Evolutionary conservation across 2,797 vertebrate genomes (phyloP).

Genomic region (Xerus rutilus): DNA sequence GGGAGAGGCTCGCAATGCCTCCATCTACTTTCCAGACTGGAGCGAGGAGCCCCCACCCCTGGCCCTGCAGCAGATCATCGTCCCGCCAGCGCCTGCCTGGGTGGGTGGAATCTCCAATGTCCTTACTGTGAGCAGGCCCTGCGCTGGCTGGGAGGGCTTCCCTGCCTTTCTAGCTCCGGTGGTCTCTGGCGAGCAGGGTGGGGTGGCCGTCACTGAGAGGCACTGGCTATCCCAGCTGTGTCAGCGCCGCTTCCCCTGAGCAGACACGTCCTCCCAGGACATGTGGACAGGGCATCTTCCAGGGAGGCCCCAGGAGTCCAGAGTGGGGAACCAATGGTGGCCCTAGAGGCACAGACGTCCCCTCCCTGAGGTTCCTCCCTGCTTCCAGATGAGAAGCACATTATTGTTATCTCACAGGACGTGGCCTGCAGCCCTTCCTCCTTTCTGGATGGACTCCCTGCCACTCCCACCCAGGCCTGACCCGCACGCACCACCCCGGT

Average conservation of each 20-base stretch:
- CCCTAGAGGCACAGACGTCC: neutral
- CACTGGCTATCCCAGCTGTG: neutral
- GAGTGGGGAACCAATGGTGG: accelerated
- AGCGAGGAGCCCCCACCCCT: neutral
- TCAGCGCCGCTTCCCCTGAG: accelerated
- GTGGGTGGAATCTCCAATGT: neutral
- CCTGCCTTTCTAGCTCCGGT: accelerated
- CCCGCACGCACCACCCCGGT: neutral
- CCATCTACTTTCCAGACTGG: neutral
- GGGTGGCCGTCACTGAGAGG: neutral
- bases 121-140: neutral
- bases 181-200: accelerated
- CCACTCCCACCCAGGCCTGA: neutral
- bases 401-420: neutral
- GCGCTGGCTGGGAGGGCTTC: accelerated
- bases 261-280: accelerated
- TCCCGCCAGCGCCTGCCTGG: accelerated
- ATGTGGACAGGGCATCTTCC: accelerated
- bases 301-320: neutral
- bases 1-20: conserved; percentile 54
- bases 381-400: neutral
- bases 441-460: neutral
- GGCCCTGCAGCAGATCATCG: neutral
- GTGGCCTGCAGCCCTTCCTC: neutral
- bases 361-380: no score